These are phyloP conservation scores for Andrena trimmerana DNA, from an alignment of 2,888 invertebrate species.

Conservation along the genomic window DNA sequence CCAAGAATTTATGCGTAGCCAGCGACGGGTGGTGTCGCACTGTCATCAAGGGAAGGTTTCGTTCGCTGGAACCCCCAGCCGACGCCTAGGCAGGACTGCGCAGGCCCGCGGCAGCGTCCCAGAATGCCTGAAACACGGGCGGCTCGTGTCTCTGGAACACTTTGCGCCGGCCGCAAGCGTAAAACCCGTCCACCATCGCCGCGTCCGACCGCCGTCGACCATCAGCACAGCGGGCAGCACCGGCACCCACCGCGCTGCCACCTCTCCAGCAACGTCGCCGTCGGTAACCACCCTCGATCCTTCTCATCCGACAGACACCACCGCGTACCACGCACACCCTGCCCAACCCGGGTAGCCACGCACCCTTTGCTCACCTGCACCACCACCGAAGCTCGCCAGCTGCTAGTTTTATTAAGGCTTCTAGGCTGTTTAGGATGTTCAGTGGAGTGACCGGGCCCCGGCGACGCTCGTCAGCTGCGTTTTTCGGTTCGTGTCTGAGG, in stretches of 20 bases:
- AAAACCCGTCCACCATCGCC: constrained; percentile 52
- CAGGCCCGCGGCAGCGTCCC: constrained; percentile 68
- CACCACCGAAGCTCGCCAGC: constrained; percentile 15
- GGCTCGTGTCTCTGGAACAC: constrained; percentile 68
- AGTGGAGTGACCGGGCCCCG: constrained; percentile 46
- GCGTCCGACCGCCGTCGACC: constrained; percentile 11
- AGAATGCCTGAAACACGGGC: constrained; percentile 66
- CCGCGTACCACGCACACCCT: constrained; percentile 29
- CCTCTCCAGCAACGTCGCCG: constrained; percentile 37
- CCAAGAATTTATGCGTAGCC: constrained; percentile 60
- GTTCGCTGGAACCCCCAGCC: constrained; percentile 73
- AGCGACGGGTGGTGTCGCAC: constrained; percentile 79
- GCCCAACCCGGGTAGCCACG: constrained; percentile 1
- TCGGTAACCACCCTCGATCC: constrained; percentile 55
- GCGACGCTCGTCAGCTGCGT: constrained; percentile 32
- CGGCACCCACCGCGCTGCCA: constrained; percentile 25
- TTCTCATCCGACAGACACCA: constrained; percentile 23
- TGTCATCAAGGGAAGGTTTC: constrained; percentile 68
- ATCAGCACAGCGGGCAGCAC: constrained; percentile 10
- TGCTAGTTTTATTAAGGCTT: constrained; percentile 25
- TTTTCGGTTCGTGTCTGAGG: constrained; percentile 55
- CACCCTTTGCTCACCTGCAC: constrained; percentile 14
- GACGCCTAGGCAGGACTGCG: constrained; percentile 78
- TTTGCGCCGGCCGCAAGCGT: constrained; percentile 70
- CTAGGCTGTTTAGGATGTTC: constrained; percentile 50